Conservation (phyloP, 2,888 invertebrate species). For the Sarcophaga subvicina region DNA sequence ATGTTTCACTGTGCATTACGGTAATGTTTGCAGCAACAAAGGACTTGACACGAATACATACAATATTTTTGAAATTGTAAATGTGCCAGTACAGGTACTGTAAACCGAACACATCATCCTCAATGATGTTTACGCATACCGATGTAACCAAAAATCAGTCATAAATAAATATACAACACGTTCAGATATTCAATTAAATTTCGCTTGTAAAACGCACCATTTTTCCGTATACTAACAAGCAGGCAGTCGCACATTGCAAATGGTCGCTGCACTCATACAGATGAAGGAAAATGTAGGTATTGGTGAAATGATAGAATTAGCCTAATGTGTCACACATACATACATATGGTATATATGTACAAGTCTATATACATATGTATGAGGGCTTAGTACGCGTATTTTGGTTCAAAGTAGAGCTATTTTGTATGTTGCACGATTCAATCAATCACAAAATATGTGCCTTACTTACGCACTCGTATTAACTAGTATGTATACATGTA, state of each 20-base stretch:
- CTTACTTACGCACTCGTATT: neutral
- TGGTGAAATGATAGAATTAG: constrained; percentile 43
- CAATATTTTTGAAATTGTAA: neutral
- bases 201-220: neutral
- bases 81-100: neutral
- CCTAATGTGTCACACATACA: constrained; percentile 35
- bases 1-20: no score
- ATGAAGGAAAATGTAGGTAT: neutral
- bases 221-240: neutral
- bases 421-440: constrained; percentile 64
- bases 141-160: constrained; percentile 21
- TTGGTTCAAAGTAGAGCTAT: constrained; percentile 43
- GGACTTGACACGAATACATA: neutral
- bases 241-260: neutral
- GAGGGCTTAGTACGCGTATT: neutral
- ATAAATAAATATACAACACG: constrained; percentile 11
- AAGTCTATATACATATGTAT: no score
- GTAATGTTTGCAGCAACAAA: neutral
- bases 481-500: neutral
- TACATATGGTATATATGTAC: neutral
- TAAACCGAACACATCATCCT: neutral
- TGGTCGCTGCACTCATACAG: neutral
- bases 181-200: constrained; percentile 50
- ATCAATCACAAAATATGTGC: constrained; percentile 52
- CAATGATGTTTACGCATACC: neutral